Evolutionary conservation across 2,888 invertebrate genomes (phyloP).

Genomic region (Heliothis peltigera): DNA sequence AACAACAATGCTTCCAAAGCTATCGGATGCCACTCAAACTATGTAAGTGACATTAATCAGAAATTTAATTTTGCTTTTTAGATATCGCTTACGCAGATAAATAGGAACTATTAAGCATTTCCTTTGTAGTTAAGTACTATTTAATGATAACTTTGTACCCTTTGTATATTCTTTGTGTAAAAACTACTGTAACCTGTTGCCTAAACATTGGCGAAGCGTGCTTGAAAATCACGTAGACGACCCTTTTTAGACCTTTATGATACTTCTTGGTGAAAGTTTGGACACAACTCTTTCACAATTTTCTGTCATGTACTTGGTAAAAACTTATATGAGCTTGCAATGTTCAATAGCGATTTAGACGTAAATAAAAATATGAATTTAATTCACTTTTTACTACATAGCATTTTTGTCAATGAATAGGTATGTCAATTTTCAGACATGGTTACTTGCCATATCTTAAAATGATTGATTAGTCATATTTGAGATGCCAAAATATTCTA

Average conservation of each 20-base stretch:
- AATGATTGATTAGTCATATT: background rate
- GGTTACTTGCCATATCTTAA: background rate
- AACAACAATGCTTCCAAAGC: constrained; percentile 84
- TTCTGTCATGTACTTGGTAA: background rate
- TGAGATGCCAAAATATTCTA: too few species aligned
- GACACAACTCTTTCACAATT: background rate
- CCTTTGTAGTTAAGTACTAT: background rate
- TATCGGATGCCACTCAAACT: constrained; percentile 84
- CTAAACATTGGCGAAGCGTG: constrained; percentile 36
- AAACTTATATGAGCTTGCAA: background rate
- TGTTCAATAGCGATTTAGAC: background rate
- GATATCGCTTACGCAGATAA: constrained; percentile 50
- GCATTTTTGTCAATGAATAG: background rate
- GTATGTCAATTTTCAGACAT: background rate
- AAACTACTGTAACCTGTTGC: constrained; percentile 56
- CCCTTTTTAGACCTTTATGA: constrained; percentile 26
- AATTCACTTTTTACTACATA: background rate
- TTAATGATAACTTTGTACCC: background rate
- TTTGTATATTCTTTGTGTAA: background rate
- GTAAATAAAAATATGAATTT: background rate
- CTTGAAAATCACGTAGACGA: constrained; percentile 34
- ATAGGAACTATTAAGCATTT: constrained; percentile 16
- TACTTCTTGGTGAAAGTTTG: constrained; percentile 16
- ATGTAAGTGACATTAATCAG: constrained; percentile 80
- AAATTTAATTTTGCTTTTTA: constrained; percentile 49